Conservation (phyloP, 2,113 vertebrate species). For the Apteryx owenii region DNA sequence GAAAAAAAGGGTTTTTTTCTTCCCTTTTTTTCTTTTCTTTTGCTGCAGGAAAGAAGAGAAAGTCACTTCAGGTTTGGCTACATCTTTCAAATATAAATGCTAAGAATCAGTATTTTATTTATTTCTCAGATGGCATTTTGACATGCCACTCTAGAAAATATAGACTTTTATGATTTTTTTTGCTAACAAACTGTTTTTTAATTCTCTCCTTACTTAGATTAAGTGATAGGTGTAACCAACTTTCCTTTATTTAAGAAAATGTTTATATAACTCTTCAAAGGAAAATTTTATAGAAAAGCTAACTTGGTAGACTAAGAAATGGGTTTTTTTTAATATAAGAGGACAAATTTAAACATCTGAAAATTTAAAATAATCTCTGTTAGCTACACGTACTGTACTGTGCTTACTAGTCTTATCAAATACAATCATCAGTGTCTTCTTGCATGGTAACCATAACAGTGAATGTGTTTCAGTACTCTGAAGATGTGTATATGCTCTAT, state of each 20-base stretch:
- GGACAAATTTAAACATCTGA: background rate
- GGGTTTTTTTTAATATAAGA: background rate
- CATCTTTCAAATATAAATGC: background rate
- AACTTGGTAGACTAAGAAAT: background rate
- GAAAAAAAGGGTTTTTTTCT: no score
- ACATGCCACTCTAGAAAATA: background rate
- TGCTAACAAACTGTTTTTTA: background rate
- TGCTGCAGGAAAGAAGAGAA: background rate
- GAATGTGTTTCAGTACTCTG: conserved; percentile 43
- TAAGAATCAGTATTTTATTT: background rate
- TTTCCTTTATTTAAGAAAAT: background rate
- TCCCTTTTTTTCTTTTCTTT: no score
- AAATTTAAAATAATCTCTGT: background rate
- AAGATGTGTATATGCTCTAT: background rate
- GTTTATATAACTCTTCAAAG: background rate
- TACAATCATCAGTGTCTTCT: background rate
- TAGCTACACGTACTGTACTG: background rate
- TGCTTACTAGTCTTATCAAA: background rate
- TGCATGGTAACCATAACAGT: conserved; percentile 32
- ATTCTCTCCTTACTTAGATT: background rate
- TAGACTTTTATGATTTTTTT: background rate
- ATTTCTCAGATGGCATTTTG: background rate
- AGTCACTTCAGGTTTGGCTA: background rate
- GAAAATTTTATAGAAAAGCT: background rate
- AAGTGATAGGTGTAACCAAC: background rate